These are phyloP conservation scores for Mycteria americana DNA, from an alignment of 2,797 vertebrate species.

Conservation along the genomic window DNA sequence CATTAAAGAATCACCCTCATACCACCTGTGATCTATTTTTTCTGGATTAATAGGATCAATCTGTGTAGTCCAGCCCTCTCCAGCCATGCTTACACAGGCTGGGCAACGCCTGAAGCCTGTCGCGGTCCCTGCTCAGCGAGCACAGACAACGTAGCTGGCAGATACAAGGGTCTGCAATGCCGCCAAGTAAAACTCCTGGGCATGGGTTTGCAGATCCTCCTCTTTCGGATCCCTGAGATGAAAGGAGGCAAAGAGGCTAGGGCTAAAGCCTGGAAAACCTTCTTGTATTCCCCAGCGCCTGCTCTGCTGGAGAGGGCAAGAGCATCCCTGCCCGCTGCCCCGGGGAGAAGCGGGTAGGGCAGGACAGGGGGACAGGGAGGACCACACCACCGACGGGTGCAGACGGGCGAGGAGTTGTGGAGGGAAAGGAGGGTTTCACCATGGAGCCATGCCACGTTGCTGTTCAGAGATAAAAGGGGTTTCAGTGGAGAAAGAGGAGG, in stretches of 20 bases:
- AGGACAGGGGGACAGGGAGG: fast-evolving
- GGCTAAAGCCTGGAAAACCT: background rate
- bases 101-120: background rate
- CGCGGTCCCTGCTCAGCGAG: fast-evolving
- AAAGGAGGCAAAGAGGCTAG: background rate
- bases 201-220: background rate
- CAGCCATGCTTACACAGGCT: background rate
- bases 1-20: background rate
- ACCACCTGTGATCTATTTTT: background rate
- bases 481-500: background rate
- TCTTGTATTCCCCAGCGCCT: fast-evolving
- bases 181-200: fast-evolving
- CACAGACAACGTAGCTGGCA: background rate
- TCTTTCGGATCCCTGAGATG: background rate
- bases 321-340: fast-evolving
- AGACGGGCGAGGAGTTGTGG: background rate
- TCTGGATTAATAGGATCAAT: background rate
- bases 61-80: background rate
- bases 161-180: background rate
- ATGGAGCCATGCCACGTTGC: fast-evolving
- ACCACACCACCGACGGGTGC: fast-evolving
- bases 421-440: background rate
- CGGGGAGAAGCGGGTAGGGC: fast-evolving
- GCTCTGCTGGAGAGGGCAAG: background rate
- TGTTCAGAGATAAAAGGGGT: background rate